Conservation (phyloP, 64 coral and sea anemone genomes). For the Platygyra sinensis region DNA sequence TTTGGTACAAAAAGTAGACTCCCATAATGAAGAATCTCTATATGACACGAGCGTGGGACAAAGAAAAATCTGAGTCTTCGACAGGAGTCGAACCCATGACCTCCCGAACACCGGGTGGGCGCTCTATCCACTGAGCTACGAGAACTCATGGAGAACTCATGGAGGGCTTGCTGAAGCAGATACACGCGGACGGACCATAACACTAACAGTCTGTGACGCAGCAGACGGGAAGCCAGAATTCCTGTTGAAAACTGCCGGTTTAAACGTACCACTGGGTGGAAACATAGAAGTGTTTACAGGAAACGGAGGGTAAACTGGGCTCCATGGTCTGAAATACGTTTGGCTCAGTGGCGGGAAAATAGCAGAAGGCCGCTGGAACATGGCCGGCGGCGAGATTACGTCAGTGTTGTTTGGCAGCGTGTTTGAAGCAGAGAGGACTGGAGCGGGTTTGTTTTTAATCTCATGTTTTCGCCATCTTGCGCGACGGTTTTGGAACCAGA, state of each 20-base stretch:
- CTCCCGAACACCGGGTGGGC: too few relatives aligned
- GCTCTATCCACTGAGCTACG: too few relatives aligned
- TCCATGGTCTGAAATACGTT: not conserved
- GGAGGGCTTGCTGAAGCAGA: not conserved
- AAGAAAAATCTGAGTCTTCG: too few relatives aligned
- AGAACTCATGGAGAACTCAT: too few relatives aligned
- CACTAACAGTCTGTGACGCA: not conserved
- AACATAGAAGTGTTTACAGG: not conserved
- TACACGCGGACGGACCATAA: not conserved
- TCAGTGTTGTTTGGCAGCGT: not conserved
- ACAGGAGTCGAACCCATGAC: too few relatives aligned
- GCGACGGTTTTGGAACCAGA: constrained; percentile 80
- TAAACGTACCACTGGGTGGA: not conserved
- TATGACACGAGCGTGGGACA: too few relatives aligned
- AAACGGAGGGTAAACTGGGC: constrained; percentile 5
- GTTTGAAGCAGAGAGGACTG: constrained; percentile 23
- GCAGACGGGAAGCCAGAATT: too few relatives aligned
- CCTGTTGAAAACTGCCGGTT: not conserved
- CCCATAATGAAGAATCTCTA: too few relatives aligned
- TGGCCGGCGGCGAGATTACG: not conserved
- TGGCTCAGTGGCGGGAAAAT: not conserved
- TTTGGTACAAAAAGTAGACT: too few relatives aligned
- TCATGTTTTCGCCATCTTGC: constrained; percentile 72
- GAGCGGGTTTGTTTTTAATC: constrained; percentile 65
- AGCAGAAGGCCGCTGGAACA: not conserved